These are phyloP conservation scores for Glossophaga mutica DNA, from an alignment of 2,797 vertebrate species.

Conservation along the genomic window DNA sequence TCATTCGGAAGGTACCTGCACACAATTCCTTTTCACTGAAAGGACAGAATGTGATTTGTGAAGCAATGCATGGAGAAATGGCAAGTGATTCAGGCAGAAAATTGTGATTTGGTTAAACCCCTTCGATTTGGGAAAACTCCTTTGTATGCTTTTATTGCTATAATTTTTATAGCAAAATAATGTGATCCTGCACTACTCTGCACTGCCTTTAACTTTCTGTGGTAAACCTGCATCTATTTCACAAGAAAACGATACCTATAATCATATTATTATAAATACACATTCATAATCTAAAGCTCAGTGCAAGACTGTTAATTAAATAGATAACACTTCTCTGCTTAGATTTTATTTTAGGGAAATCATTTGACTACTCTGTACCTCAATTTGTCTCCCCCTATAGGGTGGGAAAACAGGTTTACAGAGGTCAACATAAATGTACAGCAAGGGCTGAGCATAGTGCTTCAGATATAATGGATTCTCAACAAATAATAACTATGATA, in stretches of 20 bases:
- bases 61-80: background rate
- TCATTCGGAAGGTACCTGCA: background rate
- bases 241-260: background rate
- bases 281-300: background rate
- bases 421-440: background rate
- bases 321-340: background rate
- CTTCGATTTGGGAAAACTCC: background rate
- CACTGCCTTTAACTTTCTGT: background rate
- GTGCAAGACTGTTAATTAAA: background rate
- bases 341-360: background rate
- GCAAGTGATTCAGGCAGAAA: background rate
- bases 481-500: background rate
- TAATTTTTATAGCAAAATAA: background rate
- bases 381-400: background rate
- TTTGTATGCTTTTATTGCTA: background rate
- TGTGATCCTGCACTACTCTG: background rate
- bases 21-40: background rate
- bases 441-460: background rate
- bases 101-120: background rate
- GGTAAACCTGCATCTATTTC: background rate
- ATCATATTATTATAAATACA: background rate
- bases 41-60: background rate
- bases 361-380: background rate
- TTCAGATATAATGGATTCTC: background rate
- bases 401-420: background rate